Evolutionary conservation across 2,888 invertebrate species (phyloP).

Genomic region (Ochropleura leucogaster): DNA sequence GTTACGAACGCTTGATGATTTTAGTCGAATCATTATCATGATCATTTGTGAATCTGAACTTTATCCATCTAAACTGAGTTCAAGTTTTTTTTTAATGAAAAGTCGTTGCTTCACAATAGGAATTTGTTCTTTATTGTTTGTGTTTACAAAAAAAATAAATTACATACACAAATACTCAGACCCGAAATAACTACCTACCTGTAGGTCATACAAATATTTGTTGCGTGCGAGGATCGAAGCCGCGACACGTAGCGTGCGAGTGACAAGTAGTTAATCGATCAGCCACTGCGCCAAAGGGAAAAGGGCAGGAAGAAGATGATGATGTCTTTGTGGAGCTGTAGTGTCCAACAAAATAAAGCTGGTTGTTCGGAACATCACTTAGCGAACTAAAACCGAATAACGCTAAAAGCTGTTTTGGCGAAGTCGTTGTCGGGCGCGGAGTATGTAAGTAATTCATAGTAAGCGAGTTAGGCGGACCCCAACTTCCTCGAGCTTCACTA

Average conservation of each 20-base stretch:
- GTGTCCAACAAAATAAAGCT: constrained; percentile 39
- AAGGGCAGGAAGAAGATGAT: too few species aligned
- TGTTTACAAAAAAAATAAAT: too few species aligned
- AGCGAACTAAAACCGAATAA: constrained; percentile 65
- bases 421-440: constrained; percentile 60
- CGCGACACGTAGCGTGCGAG: too few species aligned
- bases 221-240: too few species aligned
- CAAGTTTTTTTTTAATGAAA: background rate
- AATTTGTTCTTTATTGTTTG: too few species aligned
- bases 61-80: background rate
- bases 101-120: too few species aligned
- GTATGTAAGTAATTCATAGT: constrained; percentile 66
- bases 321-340: background rate
- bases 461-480: constrained; percentile 56
- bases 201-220: too few species aligned
- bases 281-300: too few species aligned
- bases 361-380: constrained; percentile 52
- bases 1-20: background rate
- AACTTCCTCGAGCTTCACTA: constrained; percentile 55
- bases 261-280: too few species aligned
- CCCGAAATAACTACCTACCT: too few species aligned
- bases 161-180: too few species aligned
- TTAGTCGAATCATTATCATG: background rate
- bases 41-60: background rate
- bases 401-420: constrained; percentile 70